phyloP scores from a whole-genome alignment of 2,113 vertebrate species.

The Protomyctophum bolini region DNA sequence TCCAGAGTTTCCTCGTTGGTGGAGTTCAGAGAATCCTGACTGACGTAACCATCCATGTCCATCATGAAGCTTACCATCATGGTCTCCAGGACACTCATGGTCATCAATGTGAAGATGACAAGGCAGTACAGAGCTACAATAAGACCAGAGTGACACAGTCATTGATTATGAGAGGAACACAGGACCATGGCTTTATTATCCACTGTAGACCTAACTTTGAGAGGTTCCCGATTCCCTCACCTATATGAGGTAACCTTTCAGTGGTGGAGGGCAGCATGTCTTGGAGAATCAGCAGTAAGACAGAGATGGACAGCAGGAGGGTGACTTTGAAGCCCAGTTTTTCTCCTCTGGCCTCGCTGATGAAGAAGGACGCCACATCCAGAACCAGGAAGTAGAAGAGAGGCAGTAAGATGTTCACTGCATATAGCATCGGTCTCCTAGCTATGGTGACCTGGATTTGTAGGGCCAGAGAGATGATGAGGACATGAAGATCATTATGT shows the following conservation, averaged over 20 bases:
- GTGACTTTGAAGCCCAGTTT: conserved; percentile 83
- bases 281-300: conserved; percentile 82
- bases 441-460: conserved; percentile 68
- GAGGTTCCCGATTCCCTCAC: conserved; percentile 54
- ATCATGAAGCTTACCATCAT: conserved; percentile 69
- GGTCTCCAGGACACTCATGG: conserved; percentile 75
- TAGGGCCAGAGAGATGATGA: too few relatives aligned
- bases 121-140: conserved; percentile 73
- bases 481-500: background rate
- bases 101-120: conserved; percentile 74
- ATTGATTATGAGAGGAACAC: background rate
- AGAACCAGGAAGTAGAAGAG: conserved; percentile 73
- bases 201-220: background rate
- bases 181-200: background rate
- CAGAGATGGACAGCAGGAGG: conserved; percentile 81
- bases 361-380: conserved; percentile 78
- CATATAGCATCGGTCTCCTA: conserved; percentile 76
- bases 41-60: conserved; percentile 17
- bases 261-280: conserved; percentile 83
- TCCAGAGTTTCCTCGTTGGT: background rate
- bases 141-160: background rate
- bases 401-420: conserved; percentile 80
- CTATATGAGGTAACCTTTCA: conserved; percentile 72
- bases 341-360: conserved; percentile 68
- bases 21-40: background rate